Base-by-base conservation (phyloP, 2,888 invertebrate species). In the Lepas anatifera region DNA sequence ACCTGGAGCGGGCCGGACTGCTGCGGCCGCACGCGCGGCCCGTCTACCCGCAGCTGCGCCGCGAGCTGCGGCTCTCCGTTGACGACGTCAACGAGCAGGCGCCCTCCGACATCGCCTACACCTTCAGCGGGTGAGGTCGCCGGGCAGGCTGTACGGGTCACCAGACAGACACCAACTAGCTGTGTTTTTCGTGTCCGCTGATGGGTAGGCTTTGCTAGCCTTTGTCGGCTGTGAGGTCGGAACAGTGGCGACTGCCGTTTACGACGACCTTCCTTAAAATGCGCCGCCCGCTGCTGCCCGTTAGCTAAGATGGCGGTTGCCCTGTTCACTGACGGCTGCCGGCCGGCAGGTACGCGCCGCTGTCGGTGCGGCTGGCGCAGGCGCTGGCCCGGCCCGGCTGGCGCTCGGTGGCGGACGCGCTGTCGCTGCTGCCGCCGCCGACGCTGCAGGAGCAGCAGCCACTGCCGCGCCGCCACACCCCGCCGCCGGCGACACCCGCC, bases 91-190 rank as follows among this genome's bases (percentile, higher is more conserved):
- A 88, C 70, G 95, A 95, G 81, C 83, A 88, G 72, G 85, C 87
- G 69, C 90, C 90, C 0, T 89, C 86, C 72, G 95, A 97, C 77
- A 92, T 95, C 69, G 89, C 92, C 74, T 96, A 94, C 77, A 89
- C 95, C 46, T 92, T 92, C 78, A 92, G 91, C 77, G 92, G 90
- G 77, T 75, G 18, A 74, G 76, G 70, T 74, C 73, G 52, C 29
- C 29, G 11, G 41, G 41, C 41, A n/a, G n/a, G n/a, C n/a, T n/a
- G n/a, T n/a, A n/a, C n/a, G n/a, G n/a, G n/a, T n/a, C n/a, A n/a
- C n/a, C n/a, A n/a, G n/a, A n/a, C n/a, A n/a, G n/a, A n/a, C n/a
- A n/a, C n/a, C n/a, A n/a, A n/a, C n/a, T n/a, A n/a, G n/a, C n/a
- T n/a, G n/a, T n/a, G n/a, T n/a, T n/a, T n/a, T n/a, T n/a, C n/a